A percentile compares a stretch with the other conserved stretches of the same genome.
Conservation (phyloP, 1,140 invertebrate genomes). For the Drosophila paulistorum region DNA sequence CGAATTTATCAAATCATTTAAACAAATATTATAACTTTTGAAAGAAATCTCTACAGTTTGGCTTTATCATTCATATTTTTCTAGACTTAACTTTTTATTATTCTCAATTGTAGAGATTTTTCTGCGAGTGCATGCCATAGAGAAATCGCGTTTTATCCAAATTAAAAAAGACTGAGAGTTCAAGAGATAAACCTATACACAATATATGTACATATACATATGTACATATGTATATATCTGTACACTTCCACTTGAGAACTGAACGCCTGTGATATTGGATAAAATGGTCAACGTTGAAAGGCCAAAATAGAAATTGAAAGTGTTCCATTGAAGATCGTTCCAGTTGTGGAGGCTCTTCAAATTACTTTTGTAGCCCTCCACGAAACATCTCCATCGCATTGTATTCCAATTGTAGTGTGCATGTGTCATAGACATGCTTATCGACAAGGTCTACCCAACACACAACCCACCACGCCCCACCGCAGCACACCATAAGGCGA, state of each 20-base stretch:
- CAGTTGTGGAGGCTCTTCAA: background rate
- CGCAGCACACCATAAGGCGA: slow-evolving; percentile 1
- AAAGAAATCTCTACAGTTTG: no score
- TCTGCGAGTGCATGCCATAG: slow-evolving; percentile 41
- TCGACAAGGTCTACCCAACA: slow-evolving; percentile 34
- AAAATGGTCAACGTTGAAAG: slow-evolving; percentile 61
- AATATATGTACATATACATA: slow-evolving; percentile 29
- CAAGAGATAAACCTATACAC: slow-evolving; percentile 31
- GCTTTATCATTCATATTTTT: no score
- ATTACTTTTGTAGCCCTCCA: background rate
- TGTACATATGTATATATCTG: slow-evolving; percentile 16
- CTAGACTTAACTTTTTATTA: no score
- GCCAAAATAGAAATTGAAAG: slow-evolving; percentile 50
- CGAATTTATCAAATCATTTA: no score
- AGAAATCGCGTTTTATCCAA: slow-evolving; percentile 61
- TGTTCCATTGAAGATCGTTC: slow-evolving; percentile 20
- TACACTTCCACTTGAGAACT: slow-evolving; percentile 60
- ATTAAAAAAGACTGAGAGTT: slow-evolving; percentile 23
- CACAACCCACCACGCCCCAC: background rate
- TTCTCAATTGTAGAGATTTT: slow-evolving; percentile 6
- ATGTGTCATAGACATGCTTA: slow-evolving; percentile 47
- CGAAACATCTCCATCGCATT: background rate
- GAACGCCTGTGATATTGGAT: slow-evolving; percentile 75
- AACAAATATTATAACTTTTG: no score
- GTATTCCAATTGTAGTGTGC: slow-evolving; percentile 21